These are phyloP conservation scores for Pygmarrhopalites habei DNA, from an alignment of 1,140 invertebrate species.

Conservation along the genomic window DNA sequence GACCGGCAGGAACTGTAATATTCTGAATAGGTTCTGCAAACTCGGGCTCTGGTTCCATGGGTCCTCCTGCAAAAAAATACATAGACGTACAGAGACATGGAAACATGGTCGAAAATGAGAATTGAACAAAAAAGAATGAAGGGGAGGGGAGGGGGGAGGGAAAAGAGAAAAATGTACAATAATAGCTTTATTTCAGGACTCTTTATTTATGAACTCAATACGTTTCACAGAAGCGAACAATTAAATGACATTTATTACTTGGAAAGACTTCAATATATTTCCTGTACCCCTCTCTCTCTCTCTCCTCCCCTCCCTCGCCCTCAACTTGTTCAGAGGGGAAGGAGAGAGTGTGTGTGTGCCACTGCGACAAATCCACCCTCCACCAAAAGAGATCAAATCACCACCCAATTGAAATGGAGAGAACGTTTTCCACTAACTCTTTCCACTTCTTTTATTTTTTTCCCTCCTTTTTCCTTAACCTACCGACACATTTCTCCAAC, in stretches of 20 bases:
- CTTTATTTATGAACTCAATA: slow-evolving; percentile 39
- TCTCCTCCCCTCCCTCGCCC: background rate
- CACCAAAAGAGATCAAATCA: slow-evolving; percentile 19
- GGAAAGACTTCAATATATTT: slow-evolving; percentile 11
- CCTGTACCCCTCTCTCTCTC: background rate
- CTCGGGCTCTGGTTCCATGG: slow-evolving; percentile 50
- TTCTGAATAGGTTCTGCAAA: slow-evolving; percentile 58
- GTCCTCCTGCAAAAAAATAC: slow-evolving; percentile 44
- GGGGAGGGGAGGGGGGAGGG: slow-evolving; percentile 3
- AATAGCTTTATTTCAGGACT: slow-evolving; percentile 25
- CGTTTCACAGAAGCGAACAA: slow-evolving; percentile 34
- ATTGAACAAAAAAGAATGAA: slow-evolving; percentile 4
- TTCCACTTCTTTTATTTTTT: slow-evolving; percentile 13
- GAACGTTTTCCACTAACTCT: slow-evolving; percentile 21
- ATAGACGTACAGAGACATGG: too few species aligned
- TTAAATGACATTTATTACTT: slow-evolving; percentile 40
- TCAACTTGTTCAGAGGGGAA: too few species aligned
- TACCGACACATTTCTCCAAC: slow-evolving; percentile 26
- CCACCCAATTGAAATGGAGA: slow-evolving; percentile 33
- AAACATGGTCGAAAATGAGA: too few species aligned
- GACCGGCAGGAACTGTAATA: slow-evolving; percentile 64
- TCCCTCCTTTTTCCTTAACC: slow-evolving; percentile 10
- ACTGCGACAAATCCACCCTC: background rate
- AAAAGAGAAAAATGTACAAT: slow-evolving; percentile 19
- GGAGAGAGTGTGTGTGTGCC: background rate